Evolutionary conservation across 2,797 vertebrate genomes (phyloP), one percentile per base, ranked within the genome.

Genomic region (Betta splendens): DNA sequence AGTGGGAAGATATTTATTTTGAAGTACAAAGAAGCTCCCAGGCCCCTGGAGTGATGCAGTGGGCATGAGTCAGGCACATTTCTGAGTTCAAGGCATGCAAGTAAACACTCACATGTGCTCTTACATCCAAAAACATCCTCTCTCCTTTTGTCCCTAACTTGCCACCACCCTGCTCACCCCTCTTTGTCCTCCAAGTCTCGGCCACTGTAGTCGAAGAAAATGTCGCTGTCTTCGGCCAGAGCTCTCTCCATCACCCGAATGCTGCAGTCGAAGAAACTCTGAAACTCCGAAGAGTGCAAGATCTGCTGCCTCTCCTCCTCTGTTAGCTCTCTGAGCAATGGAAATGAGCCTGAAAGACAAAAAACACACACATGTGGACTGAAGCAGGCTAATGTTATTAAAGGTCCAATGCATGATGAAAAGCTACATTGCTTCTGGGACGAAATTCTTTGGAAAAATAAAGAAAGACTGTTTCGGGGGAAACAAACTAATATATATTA

Each of bases 291-390:
- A 0, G 97, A 98, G 88, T 98, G 96, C 42, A 98, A 89, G 70
- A 96, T 94, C 92, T 98, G 97, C 80, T 97, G 95, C 76, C 95
- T 94, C 85, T 99, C 95, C 89, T 98, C 96, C 79, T 98, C 95
- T 0, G 95, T 98, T 85, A 98, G 89, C 88, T 98, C 96, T 69
- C 95, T 62, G 56, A 88, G 75, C 10, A 81, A 52, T 1, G 84
- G 72, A 31, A 83, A 81, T 0, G 58, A 61, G 15, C 83, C 86
- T 83, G 49, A 23, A 16, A 36, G 39, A n/a, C n/a, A n/a, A n/a
- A n/a, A n/a, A n/a, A n/a, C n/a, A n/a, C n/a, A n/a, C n/a, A n/a
- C n/a, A n/a, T n/a, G n/a, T n/a, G n/a, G n/a, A n/a, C n/a, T n/a
- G n/a, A n/a, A n/a, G n/a, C n/a, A n/a, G n/a, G n/a, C n/a, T n/a